These are phyloP conservation scores for Eulemur albifrons DNA, from an alignment of 2,797 vertebrate genomes.

Conservation along the genomic window DNA sequence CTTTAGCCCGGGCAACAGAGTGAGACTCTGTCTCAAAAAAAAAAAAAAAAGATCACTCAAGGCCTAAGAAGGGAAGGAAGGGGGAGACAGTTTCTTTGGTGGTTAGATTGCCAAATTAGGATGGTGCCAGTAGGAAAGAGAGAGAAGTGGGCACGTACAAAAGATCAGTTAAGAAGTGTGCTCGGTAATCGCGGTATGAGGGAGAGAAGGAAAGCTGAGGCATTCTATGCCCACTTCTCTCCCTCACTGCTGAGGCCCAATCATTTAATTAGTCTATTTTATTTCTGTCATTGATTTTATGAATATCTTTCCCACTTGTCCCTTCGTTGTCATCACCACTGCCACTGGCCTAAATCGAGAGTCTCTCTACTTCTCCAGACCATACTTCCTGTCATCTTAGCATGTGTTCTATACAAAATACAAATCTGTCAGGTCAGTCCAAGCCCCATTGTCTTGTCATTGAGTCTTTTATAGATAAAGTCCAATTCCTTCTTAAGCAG, in stretches of 20 bases:
- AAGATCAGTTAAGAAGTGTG: neutral
- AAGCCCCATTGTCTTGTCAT: neutral
- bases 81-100: neutral
- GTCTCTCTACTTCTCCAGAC: neutral
- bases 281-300: neutral
- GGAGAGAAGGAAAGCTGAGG: neutral
- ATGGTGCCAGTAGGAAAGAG: neutral
- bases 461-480: conserved; percentile 8
- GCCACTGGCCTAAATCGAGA: neutral
- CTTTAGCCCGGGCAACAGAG: too few species aligned
- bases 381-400: neutral
- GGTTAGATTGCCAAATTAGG: neutral
- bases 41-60: too few species aligned
- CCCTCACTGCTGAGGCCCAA: neutral
- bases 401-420: neutral
- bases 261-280: conserved; percentile 7
- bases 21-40: too few species aligned
- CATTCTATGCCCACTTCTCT: neutral
- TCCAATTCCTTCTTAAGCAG: neutral
- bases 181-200: neutral
- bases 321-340: neutral
- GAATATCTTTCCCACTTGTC: neutral
- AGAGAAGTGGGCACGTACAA: neutral
- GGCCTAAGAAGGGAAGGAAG: neutral
- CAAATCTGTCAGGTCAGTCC: conserved; percentile 7